Conservation (phyloP, 2,797 vertebrate genomes). For the Coreius guichenoti region DNA sequence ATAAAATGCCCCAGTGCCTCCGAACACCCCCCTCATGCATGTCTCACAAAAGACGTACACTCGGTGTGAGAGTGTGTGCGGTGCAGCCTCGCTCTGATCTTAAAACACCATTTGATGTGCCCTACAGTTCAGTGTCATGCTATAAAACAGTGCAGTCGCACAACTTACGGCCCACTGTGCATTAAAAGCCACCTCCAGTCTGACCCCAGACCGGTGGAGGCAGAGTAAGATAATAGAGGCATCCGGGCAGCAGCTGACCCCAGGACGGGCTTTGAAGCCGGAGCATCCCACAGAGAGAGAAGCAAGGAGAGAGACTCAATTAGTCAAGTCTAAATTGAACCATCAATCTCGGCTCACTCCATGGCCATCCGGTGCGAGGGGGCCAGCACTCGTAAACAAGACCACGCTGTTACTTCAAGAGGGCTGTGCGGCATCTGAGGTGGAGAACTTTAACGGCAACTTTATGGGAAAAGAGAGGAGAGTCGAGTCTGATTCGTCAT, state of each 20-base stretch:
- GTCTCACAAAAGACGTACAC: not conserved
- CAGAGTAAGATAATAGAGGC: conserved; percentile 38
- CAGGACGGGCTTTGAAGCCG: conserved; percentile 44
- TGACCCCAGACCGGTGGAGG: conserved; percentile 36
- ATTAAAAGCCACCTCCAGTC: conserved; percentile 36
- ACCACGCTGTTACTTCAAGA: conserved; percentile 17
- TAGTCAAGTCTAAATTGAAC: conserved; percentile 51
- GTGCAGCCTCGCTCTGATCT: conserved; percentile 33
- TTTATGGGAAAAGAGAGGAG: not conserved
- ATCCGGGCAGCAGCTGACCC: conserved; percentile 30
- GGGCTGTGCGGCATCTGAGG: not conserved
- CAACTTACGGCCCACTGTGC: conserved; percentile 24
- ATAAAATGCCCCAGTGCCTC: conserved; percentile 82
- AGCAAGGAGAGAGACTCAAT: conserved; percentile 45
- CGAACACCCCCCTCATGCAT: conserved; percentile 56
- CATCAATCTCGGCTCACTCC: conserved; percentile 50
- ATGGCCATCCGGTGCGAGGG: conserved; percentile 39
- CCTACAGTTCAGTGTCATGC: conserved; percentile 38
- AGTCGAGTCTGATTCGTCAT: not conserved
- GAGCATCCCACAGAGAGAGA: conserved; percentile 34
- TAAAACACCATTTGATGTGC: conserved; percentile 27
- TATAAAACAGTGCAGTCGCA: conserved; percentile 38
- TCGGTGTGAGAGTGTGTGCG: not conserved
- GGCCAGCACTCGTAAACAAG: conserved; percentile 44
- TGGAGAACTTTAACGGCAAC: not conserved